phyloP scores from a whole-genome alignment of 2,797 vertebrate species.

The Chaenodraco wilsoni region DNA sequence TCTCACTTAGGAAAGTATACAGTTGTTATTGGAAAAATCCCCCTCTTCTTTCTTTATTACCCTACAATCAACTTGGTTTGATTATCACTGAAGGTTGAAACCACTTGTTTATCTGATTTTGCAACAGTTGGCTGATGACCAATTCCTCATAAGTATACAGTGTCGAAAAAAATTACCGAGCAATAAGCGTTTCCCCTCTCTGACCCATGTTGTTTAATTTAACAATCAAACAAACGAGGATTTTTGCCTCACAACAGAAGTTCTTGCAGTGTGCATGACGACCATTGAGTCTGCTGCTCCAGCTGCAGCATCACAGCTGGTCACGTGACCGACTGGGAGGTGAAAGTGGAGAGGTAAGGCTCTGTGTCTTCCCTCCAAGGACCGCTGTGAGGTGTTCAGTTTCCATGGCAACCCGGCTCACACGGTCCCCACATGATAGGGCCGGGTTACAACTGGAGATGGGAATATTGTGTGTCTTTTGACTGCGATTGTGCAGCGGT shows the following conservation, averaged over 20 bases:
- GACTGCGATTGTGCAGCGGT: conserved; percentile 34
- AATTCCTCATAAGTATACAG: background rate
- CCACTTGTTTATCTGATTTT: background rate
- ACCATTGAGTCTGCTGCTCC: conserved; percentile 36
- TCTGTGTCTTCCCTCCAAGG: conserved; percentile 62
- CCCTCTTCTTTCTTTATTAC: background rate
- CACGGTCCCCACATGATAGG: conserved; percentile 49
- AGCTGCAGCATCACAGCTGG: conserved; percentile 52
- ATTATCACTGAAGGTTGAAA: background rate
- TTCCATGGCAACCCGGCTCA: conserved; percentile 79
- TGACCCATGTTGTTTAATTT: background rate
- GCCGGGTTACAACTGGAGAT: conserved; percentile 66
- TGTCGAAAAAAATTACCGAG: background rate
- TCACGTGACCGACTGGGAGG: conserved; percentile 68
- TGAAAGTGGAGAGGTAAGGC: conserved; percentile 78
- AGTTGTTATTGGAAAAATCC: background rate
- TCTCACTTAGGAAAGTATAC: background rate
- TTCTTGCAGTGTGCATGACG: conserved; percentile 21
- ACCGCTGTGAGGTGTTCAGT: conserved; percentile 76
- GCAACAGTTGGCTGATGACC: background rate
- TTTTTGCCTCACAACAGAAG: background rate
- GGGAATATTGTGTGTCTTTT: conserved; percentile 25
- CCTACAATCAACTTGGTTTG: background rate
- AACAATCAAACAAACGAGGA: background rate
- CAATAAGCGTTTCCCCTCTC: background rate